These are phyloP conservation scores for Galerucella pusilla DNA, from an alignment of 2,888 invertebrate species.

Conservation along the genomic window DNA sequence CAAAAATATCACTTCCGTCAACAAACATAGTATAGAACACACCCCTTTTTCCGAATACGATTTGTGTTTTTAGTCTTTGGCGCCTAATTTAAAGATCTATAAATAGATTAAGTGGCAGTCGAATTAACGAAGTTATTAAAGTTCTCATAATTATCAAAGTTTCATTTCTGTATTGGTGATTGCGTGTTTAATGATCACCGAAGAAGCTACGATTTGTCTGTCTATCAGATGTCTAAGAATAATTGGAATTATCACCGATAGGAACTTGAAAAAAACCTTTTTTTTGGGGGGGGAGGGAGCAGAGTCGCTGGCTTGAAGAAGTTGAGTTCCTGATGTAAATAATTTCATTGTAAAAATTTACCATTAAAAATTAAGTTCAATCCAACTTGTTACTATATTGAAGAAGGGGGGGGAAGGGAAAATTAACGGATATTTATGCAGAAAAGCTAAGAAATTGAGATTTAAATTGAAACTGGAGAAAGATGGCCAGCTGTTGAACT, in stretches of 20 bases:
- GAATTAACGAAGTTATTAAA: constrained; percentile 32
- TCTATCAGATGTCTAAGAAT: constrained; percentile 50
- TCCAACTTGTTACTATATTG: too few relatives aligned
- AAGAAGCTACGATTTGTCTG: constrained; percentile 46
- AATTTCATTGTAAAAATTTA: too few relatives aligned
- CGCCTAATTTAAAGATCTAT: constrained; percentile 24
- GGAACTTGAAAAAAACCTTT: not conserved
- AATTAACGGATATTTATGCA: too few relatives aligned
- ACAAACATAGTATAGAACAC: not conserved
- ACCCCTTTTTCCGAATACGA: not conserved
- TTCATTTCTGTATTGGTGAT: constrained; percentile 36
- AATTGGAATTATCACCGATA: constrained; percentile 39
- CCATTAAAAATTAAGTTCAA: too few relatives aligned
- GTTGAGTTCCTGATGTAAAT: too few relatives aligned
- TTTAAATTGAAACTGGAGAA: too few relatives aligned
- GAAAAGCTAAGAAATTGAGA: too few relatives aligned
- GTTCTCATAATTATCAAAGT: constrained; percentile 24
- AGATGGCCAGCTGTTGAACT: too few relatives aligned
- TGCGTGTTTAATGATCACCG: constrained; percentile 42
- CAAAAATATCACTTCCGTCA: constrained; percentile 2
- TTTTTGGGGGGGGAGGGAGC: not conserved
- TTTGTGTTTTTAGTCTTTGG: not conserved
- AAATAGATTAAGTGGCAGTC: constrained; percentile 23
- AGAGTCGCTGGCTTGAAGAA: too few relatives aligned
- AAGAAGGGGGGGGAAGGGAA: too few relatives aligned